Evolutionary conservation across 2,888 invertebrate genomes (phyloP).

Genomic region (Mimachlamys varia): DNA sequence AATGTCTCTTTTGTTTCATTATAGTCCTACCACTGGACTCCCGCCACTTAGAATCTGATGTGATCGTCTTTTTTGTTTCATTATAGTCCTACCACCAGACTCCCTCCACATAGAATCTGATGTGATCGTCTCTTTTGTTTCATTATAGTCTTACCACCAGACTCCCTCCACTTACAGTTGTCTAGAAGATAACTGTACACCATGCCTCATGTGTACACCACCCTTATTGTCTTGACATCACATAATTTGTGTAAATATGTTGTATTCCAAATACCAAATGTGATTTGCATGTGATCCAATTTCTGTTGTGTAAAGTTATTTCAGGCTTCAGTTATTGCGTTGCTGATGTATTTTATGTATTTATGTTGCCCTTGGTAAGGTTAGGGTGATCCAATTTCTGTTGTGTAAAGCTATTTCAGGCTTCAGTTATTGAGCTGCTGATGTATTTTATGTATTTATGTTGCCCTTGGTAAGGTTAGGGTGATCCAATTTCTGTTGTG

Average conservation of each 20-base stretch:
- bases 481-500: too few species aligned
- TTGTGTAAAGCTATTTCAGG: too few species aligned
- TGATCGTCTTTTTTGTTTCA: neutral
- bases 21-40: neutral
- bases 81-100: neutral
- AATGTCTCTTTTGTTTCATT: neutral
- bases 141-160: neutral
- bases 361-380: too few species aligned
- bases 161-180: neutral
- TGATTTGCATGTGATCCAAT: conserved; percentile 1
- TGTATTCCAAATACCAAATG: neutral
- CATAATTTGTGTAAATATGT: neutral
- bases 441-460: too few species aligned
- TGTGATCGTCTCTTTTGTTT: neutral
- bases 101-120: neutral
- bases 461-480: too few species aligned
- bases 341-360: too few species aligned
- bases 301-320: too few species aligned
- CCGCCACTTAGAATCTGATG: neutral
- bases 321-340: too few species aligned
- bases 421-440: too few species aligned
- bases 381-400: too few species aligned
- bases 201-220: neutral
- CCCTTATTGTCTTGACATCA: neutral
- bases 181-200: neutral